Evolutionary conservation across 1,140 invertebrate genomes (phyloP).

Genomic region (Phthorimaea operculella): DNA sequence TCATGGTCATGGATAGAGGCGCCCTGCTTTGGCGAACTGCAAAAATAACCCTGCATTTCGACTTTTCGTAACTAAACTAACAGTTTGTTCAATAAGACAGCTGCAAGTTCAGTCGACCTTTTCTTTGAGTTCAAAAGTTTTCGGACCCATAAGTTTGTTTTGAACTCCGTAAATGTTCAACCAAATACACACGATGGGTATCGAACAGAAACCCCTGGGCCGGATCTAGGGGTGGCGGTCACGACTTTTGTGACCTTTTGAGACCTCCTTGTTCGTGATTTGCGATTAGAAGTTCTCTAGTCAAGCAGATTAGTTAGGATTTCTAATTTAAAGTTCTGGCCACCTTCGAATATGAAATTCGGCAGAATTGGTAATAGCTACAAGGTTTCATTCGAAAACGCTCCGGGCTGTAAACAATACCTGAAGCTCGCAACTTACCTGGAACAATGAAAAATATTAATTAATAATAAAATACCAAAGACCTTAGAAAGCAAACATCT

Average conservation of each 20-base stretch:
- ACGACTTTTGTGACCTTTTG: not conserved
- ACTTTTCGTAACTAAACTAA: not conserved
- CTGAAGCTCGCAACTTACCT: too few relatives aligned
- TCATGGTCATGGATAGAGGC: too few relatives aligned
- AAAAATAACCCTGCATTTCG: not conserved
- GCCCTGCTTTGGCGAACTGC: too few relatives aligned
- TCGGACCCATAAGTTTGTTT: constrained; percentile 3
- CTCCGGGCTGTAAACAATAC: too few relatives aligned
- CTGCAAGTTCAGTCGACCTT: not conserved
- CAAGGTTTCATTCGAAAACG: not conserved
- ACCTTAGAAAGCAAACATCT: too few relatives aligned
- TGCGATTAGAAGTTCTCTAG: not conserved
- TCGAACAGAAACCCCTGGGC: not conserved
- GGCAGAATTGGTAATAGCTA: not conserved
- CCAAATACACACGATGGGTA: constrained; percentile 1
- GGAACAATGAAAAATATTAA: too few relatives aligned
- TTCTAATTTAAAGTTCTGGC: too few relatives aligned
- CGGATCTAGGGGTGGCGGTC: not conserved
- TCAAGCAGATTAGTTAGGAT: not conserved
- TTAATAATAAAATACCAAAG: too few relatives aligned
- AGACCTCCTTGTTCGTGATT: not conserved
- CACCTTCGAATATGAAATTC: not conserved
- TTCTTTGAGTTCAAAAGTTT: constrained; percentile 2
- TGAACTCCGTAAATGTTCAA: not conserved
- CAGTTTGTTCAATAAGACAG: not conserved